Base-by-base conservation (phyloP, 2,113 vertebrate genomes). In the Apteryx mantelli region DNA sequence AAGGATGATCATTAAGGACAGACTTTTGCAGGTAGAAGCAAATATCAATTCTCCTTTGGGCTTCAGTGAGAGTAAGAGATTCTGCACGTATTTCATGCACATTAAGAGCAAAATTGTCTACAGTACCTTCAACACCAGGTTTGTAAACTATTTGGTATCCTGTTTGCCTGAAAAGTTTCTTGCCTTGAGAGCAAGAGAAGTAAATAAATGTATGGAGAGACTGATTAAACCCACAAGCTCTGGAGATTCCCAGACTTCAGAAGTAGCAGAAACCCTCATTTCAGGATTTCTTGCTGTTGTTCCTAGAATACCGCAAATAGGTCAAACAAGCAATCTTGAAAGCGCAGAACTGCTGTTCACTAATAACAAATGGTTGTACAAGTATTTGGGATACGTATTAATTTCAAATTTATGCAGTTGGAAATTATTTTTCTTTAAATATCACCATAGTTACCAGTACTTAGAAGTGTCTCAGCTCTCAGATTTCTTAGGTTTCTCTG, bases 91-190 rank as follows among this genome's bases (percentile, higher is more conserved):
- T 73, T 91, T 92, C 63, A 61, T 69, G 74, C 58, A n/a, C 48
- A 20, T 87, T 61, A 77, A 89, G 53, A 82, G 44, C 83, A 74
- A 85, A 87, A 79, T 64, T 87, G 74, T 86, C 78, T 76, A n/a
- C 63, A 69, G 58, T 91, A 66, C 82, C 18, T 22, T 92, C 1
- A 0, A 50, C 78, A 73, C 48, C 2, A 4, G 44, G 40, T 85
- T 93, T 68, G n/a, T 76, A 68, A 91, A 77, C 77, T 40, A 58
- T 87, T 91, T 93, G 65, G 44, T 87, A 63, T 80, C 88, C 81
- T 83, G 44, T 86, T 63, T 94, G 82, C 88, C 60, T 88, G 85
- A 81, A 93, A 95, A 95, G 55, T 55, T 9, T 63, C 79, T 86
- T 96, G 75, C 71, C 64, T 66, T 90, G 40, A 90, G 46, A 95